Base-by-base conservation (phyloP, 1,140 invertebrate genomes). In the Scaptodrosophila lebanonensis region DNA sequence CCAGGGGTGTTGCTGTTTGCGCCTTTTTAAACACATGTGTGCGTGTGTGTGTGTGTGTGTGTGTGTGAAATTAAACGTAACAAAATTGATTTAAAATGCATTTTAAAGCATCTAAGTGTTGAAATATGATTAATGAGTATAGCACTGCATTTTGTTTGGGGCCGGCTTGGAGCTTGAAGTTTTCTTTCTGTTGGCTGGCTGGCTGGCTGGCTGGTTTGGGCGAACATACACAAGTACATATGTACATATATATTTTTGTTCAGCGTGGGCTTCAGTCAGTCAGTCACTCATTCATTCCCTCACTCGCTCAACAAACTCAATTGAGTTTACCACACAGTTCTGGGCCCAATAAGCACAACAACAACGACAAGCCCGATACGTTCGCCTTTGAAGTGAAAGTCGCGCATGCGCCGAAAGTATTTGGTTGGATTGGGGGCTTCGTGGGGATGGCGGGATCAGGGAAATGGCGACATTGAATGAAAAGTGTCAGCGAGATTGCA, bases 51-150 rank as follows among this genome's bases (percentile, higher is more conserved):
- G 35, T 35, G 22, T 20, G 38, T 29, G 16, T 44, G 35, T 47
- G 29, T 29, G 59, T 53, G 57, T 60, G 49, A 60, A 25, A 25
- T 25, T 25, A 3, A 76, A 66, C 64, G 66, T 66, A 69, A 83
- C 75, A 52, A 82, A 82, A 82, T 82, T 83, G 69, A 82, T 82
- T 82, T 82, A 77, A 69, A 82, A 83, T 83, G 76, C 76, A 83
- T 76, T 83, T 83, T 83, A 75, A 83, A 71, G 71, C 76, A 83
- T 83, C 59, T 83, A 83, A 67, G 76, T 83, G 76, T 83, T 83
- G 76, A 83, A 83, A 83, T 65, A 71, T 76, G 76, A 83, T 83
- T 62, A 83, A 83, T 83, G 76, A 71, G 76, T 64, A 71, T 83
- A 56, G 52, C 54, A 63, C 42, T 53, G 39, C 12, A n/a, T n/a